Conservation (phyloP, 1,140 invertebrate species). For the Armadillidium nasatum region DNA sequence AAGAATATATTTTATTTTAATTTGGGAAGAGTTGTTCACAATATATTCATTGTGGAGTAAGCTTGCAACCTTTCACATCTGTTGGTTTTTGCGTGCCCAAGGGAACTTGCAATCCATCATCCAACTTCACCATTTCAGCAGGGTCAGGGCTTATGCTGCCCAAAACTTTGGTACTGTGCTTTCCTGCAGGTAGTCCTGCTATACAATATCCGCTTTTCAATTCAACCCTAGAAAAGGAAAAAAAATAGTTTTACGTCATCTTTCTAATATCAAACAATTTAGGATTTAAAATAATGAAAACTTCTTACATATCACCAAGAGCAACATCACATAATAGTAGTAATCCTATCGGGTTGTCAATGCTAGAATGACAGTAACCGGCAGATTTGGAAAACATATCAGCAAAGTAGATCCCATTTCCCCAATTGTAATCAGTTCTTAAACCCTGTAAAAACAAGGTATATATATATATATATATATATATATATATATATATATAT, state of each 20-base stretch:
- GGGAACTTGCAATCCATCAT: constrained; percentile 62
- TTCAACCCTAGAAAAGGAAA: constrained; percentile 59
- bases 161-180: constrained; percentile 72
- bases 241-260: background rate
- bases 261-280: background rate
- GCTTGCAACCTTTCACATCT: constrained; percentile 50
- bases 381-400: constrained; percentile 99
- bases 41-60: constrained; percentile 86
- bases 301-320: constrained; percentile 78
- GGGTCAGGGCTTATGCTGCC: constrained; percentile 71
- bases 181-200: constrained; percentile 68
- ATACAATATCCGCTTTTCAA: constrained; percentile 65
- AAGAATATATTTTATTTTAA: constrained; percentile 74
- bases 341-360: constrained; percentile 67
- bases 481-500: too few relatives aligned
- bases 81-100: constrained; percentile 58
- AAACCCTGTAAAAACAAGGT: too few relatives aligned
- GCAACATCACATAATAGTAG: constrained; percentile 93
- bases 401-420: constrained; percentile 92
- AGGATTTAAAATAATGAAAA: background rate
- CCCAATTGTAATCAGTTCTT: constrained; percentile 98
- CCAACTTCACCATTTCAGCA: constrained; percentile 36
- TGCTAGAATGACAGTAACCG: constrained; percentile 86
- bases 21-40: constrained; percentile 84
- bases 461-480: too few relatives aligned